Conservation (phyloP, 2,888 invertebrate genomes). For the Drosophila cognata region DNA sequence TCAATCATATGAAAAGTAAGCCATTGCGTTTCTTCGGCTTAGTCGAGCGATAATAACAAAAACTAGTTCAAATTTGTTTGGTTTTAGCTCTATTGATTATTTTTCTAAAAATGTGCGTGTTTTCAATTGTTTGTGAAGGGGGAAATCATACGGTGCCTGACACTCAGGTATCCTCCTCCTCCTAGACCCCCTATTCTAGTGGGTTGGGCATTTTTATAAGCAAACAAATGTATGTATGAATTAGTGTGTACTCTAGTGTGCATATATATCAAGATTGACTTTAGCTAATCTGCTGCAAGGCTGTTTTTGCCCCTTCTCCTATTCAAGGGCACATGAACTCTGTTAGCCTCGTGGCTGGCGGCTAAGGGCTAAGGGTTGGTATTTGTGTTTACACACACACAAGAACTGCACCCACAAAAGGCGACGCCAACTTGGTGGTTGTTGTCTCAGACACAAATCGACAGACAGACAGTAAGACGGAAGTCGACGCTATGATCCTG, state of each 20-base stretch:
- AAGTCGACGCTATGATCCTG: conserved; percentile 61
- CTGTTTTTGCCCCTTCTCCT: conserved; percentile 21
- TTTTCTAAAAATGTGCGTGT: conserved; percentile 65
- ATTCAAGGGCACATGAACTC: conserved; percentile 71
- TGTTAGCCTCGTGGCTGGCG: conserved; percentile 32
- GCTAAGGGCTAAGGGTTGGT: conserved; percentile 74
- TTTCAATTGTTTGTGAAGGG: conserved; percentile 40
- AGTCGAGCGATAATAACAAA: conserved; percentile 27
- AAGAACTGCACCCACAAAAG: conserved; percentile 69
- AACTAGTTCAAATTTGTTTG: conserved; percentile 55
- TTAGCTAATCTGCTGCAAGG: conserved; percentile 55
- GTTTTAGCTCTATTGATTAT: conserved; percentile 61
- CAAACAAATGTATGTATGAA: conserved; percentile 5
- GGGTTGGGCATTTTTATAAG: conserved; percentile 31
- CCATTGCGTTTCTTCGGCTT: conserved; percentile 20
- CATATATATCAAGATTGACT: conserved; percentile 61
- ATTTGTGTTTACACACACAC: conserved; percentile 43
- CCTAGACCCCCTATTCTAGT: not conserved
- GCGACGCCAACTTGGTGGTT: conserved; percentile 52
- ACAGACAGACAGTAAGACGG: conserved; percentile 7
- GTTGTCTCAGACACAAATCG: conserved; percentile 24
- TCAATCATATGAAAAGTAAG: conserved; percentile 31
- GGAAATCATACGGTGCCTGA: conserved; percentile 23
- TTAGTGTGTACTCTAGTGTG: conserved; percentile 2
- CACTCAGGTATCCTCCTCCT: conserved; percentile 17